Evolutionary conservation across 1,140 invertebrate species (phyloP).

Genomic region (Musca domestica): DNA sequence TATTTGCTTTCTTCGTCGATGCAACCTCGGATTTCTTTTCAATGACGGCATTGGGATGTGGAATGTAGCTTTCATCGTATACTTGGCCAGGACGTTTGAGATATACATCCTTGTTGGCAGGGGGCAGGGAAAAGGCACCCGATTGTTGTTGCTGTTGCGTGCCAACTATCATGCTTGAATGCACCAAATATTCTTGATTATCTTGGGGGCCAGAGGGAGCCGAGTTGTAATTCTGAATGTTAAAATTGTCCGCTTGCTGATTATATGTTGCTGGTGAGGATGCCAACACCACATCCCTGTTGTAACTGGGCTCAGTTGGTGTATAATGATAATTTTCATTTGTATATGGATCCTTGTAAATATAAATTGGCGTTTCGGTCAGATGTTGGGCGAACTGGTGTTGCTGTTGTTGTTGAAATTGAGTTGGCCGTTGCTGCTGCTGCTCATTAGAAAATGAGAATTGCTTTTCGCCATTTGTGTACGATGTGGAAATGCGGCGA

Average conservation of each 20-base stretch:
- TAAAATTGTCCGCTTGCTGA: background rate
- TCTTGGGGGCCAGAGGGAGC: background rate
- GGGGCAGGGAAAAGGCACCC: slow-evolving; percentile 19
- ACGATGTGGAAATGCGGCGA: slow-evolving; percentile 3
- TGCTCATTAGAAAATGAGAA: slow-evolving; percentile 31
- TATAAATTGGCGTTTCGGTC: slow-evolving; percentile 45
- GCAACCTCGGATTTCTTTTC: background rate
- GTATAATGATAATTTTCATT: slow-evolving; percentile 40
- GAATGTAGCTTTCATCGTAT: slow-evolving; percentile 35
- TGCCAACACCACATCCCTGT: background rate
- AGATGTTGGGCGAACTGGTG: slow-evolving; percentile 29
- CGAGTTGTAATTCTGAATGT: background rate
- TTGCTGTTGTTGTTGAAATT: slow-evolving; percentile 20
- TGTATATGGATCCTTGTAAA: slow-evolving; percentile 47
- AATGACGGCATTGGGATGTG: background rate
- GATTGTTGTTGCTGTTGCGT: slow-evolving; percentile 21
- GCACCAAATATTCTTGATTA: slow-evolving; percentile 42
- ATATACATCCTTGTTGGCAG: slow-evolving; percentile 31
- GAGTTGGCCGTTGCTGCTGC: background rate
- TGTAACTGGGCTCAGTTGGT: slow-evolving; percentile 12
- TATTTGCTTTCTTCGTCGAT: slow-evolving; percentile 21
- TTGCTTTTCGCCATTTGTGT: slow-evolving; percentile 26
- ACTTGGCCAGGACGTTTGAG: slow-evolving; percentile 46
- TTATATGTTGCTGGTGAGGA: slow-evolving; percentile 25
- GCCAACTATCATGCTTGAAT: slow-evolving; percentile 47